phyloP scores from a whole-genome alignment of 2,113 vertebrate genomes.

The Lophochroa leadbeateri region DNA sequence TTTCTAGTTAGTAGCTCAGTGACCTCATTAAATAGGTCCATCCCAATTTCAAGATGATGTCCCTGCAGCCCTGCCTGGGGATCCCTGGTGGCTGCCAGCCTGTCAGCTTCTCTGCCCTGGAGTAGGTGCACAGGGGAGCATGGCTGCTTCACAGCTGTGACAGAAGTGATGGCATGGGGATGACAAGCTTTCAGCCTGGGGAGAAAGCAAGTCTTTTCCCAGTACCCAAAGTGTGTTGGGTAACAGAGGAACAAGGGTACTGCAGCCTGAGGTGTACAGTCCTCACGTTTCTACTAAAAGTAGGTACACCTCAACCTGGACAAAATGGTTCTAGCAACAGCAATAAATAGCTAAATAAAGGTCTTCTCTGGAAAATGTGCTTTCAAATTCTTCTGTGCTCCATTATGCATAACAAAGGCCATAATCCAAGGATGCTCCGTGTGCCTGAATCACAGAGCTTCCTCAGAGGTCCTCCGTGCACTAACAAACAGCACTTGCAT shows the following conservation, averaged over 20 bases:
- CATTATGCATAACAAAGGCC: not conserved
- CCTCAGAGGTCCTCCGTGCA: not conserved
- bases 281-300: not conserved
- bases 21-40: constrained; percentile 56
- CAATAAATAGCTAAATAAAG: not conserved
- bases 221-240: not conserved
- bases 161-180: not conserved
- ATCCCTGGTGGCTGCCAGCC: constrained; percentile 7
- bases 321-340: not conserved
- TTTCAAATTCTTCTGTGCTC: not conserved
- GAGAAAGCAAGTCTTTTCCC: not conserved
- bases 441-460: not conserved
- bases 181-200: not conserved
- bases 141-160: not conserved
- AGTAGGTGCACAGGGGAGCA: not conserved
- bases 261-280: not conserved
- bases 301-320: not conserved
- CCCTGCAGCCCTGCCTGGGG: not conserved
- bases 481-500: not conserved
- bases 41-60: constrained; percentile 22
- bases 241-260: not conserved
- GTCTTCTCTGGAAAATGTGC: not conserved
- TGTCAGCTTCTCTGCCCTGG: not conserved
- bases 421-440: not conserved
- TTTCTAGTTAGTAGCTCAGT: constrained; percentile 43